Conservation (phyloP, 1,140 invertebrate genomes). For the Himalopsyche phryganea region DNA sequence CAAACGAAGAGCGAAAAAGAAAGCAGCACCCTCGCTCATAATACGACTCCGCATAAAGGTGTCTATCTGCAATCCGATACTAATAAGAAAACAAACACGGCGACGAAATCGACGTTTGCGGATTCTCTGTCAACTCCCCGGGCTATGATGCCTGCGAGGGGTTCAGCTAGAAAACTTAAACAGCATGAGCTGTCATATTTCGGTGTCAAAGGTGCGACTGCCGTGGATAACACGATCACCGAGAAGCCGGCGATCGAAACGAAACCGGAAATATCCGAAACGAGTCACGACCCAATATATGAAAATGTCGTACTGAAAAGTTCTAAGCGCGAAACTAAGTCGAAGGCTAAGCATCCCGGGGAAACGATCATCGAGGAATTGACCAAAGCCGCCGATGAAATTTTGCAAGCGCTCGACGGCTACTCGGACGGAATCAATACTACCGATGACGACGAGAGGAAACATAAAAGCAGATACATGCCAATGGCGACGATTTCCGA, state of each 20-base stretch:
- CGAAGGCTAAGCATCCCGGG: constrained; percentile 32
- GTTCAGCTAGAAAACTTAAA: constrained; percentile 41
- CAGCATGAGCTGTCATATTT: constrained; percentile 49
- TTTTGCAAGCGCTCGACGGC: constrained; percentile 52
- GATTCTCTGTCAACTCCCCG: constrained; percentile 24
- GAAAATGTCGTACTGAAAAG: constrained; percentile 18
- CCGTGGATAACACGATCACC: neutral
- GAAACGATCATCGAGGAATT: constrained; percentile 49
- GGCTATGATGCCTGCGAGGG: constrained; percentile 26
- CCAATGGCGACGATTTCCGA: constrained; percentile 48
- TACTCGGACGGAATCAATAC: constrained; percentile 50
- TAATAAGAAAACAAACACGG: too few species aligned
- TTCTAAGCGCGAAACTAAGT: neutral
- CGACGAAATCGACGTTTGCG: constrained; percentile 16
- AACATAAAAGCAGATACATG: constrained; percentile 6
- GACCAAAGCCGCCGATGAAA: constrained; percentile 53
- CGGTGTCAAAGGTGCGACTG: constrained; percentile 37
- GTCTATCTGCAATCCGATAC: too few species aligned
- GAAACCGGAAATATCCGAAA: neutral
- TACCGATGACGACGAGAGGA: constrained; percentile 34
- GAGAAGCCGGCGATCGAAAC: neutral
- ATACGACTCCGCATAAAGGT: too few species aligned
- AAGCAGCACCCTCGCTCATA: too few species aligned
- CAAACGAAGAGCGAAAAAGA: too few species aligned
- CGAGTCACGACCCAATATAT: constrained; percentile 16